Evolutionary conservation across 2,113 vertebrate species (phyloP).

Genomic region (Clarias macrocephalus): DNA sequence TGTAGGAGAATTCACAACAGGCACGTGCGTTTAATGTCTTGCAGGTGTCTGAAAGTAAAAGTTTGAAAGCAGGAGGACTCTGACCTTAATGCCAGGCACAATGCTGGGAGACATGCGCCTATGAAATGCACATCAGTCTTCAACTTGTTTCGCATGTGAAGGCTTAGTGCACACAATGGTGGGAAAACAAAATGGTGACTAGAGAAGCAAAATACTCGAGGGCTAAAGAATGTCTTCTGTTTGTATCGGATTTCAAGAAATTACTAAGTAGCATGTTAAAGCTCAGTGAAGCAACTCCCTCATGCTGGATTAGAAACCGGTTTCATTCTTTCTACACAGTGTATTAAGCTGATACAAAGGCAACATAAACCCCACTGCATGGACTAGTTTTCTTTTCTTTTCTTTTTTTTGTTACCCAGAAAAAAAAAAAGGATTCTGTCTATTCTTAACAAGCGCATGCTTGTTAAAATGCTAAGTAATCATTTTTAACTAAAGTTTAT

Average conservation of each 20-base stretch:
- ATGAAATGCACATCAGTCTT: neutral
- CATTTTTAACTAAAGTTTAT: constrained; percentile 7
- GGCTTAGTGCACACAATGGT: constrained; percentile 1
- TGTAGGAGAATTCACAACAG: neutral
- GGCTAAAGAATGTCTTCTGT: constrained; percentile 28
- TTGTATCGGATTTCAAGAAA: constrained; percentile 33
- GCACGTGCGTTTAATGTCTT: constrained; percentile 6
- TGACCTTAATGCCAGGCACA: constrained; percentile 2
- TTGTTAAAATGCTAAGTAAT: neutral
- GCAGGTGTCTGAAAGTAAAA: constrained; percentile 24
- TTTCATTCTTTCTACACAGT: neutral
- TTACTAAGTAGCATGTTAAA: constrained; percentile 34
- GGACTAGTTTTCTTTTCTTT: neutral
- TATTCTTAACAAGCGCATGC: neutral
- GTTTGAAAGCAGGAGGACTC: neutral
- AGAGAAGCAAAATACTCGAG: constrained; percentile 11
- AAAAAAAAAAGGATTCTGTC: neutral
- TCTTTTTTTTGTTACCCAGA: neutral
- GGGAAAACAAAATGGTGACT: constrained; percentile 24
- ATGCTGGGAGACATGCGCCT: neutral
- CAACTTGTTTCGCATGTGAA: constrained; percentile 1
- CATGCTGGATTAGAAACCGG: constrained; percentile 13
- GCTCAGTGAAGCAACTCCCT: constrained; percentile 15
- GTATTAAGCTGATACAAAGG: neutral
- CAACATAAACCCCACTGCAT: neutral